Evolutionary conservation across 1,140 invertebrate species (phyloP).

Genomic region (Anoplophora glabripennis): DNA sequence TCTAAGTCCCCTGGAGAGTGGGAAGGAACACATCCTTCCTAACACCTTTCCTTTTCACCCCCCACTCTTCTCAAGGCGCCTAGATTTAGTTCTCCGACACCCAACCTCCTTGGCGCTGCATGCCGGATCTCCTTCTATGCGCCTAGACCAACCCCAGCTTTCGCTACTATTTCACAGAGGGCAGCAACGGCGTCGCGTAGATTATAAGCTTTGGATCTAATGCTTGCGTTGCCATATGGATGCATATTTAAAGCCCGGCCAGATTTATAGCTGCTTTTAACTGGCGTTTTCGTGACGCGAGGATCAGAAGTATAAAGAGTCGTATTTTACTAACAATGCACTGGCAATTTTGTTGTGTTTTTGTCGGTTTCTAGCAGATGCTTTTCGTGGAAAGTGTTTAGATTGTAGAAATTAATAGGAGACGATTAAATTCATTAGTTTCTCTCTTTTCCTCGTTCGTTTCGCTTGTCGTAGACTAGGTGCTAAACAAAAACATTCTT

Average conservation of each 20-base stretch:
- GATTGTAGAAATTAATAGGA: no score
- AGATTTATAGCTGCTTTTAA: conserved; percentile 27
- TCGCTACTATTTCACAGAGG: conserved; percentile 36
- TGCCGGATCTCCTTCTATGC: conserved; percentile 21
- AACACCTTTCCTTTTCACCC: background rate
- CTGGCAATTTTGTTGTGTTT: no score
- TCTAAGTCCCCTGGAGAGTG: no score
- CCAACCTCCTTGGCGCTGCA: conserved; percentile 32
- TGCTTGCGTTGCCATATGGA: conserved; percentile 11
- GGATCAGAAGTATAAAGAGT: no score
- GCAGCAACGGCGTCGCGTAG: conserved; percentile 21
- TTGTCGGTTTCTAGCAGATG: no score
- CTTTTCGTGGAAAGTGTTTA: no score
- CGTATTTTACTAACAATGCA: no score
- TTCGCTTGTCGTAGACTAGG: no score
- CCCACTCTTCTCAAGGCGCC: background rate
- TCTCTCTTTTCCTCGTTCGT: no score
- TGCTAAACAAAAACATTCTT: no score
- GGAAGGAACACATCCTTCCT: background rate
- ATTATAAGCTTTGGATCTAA: conserved; percentile 17
- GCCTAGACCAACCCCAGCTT: conserved; percentile 25
- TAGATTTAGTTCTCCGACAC: conserved; percentile 9
- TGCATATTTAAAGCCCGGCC: conserved; percentile 16
- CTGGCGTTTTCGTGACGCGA: conserved; percentile 3
- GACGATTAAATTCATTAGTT: no score